Base-by-base conservation (phyloP, 2,113 vertebrate genomes). In the Physeter macrocephalus region DNA sequence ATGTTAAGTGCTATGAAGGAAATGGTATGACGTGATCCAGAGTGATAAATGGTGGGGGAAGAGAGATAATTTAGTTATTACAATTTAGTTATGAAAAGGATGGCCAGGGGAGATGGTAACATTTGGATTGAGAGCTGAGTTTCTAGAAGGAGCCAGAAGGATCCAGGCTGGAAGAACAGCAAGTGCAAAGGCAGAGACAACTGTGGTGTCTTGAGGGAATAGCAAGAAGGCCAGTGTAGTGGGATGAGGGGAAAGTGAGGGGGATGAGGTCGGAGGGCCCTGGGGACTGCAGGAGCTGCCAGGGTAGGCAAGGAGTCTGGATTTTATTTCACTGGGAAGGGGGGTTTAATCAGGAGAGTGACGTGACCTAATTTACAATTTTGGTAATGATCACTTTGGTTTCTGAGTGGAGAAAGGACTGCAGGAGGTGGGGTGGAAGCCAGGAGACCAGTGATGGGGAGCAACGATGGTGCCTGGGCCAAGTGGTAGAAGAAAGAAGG, bases 131-230 rank as follows among this genome's bases (percentile, higher is more conserved):
- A 66, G 81, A 69, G 43, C 52, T 11, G n/a, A 36, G 39, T 46
- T 92, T 93, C 89, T n/a, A 69, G 66, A 54, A 92, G 84, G 18
- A 96, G 8, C 20, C 43, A 85, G 72, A 52, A 54, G 25, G 15
- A 14, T 9, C 18, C 62, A 29, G 18, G 11, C 20, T 8, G 9
- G n/a, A 8, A 2, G 20, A 23, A 13, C 36, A 61, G 43, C 34
- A 31, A 27, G 27, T 66, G 6, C 57, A 57, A 46, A 64, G 49
- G 36, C 81, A 64, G 52, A 77, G 39, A 8, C 25, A 21, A 10
- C 13, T 25, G n/a, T 46, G 69, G 18, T 41, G 31, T 54, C 59
- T 31, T 14, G 18, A 17, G 17, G 20, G 49, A 25, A 20, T 8
- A 59, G 31, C 41, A 52, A 21, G 27, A 29, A 29, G 64, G 54